phyloP scores from a whole-genome alignment of 2,113 vertebrate species.

The Recurvirostra avosetta region DNA sequence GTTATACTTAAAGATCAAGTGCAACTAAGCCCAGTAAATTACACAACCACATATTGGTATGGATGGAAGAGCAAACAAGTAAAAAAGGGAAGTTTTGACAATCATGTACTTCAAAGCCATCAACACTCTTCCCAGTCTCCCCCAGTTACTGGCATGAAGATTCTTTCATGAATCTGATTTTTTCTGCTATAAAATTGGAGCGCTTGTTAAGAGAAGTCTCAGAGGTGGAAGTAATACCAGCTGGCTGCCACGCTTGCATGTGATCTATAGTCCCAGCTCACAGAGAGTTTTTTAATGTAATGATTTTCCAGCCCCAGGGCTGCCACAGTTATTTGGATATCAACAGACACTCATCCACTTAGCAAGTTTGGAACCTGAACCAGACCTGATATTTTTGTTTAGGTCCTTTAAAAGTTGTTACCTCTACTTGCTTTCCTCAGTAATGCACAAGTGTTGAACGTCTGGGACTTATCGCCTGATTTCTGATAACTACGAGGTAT shows the following conservation, averaged over 20 bases:
- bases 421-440: slow-evolving; percentile 48
- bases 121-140: background rate
- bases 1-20: background rate
- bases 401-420: slow-evolving; percentile 26
- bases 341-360: slow-evolving; percentile 1
- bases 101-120: background rate
- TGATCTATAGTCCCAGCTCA: background rate
- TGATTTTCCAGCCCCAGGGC: background rate
- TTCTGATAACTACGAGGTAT: slow-evolving; percentile 2
- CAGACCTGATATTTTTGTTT: background rate
- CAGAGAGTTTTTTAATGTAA: background rate
- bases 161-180: background rate
- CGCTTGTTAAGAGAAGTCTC: background rate
- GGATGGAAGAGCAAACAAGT: background rate
- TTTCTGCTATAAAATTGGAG: background rate
- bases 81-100: background rate
- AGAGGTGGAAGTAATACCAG: background rate
- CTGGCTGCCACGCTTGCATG: background rate
- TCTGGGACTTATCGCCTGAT: slow-evolving; percentile 31
- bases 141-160: background rate
- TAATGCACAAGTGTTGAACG: slow-evolving; percentile 24
- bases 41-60: background rate
- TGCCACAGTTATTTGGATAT: background rate
- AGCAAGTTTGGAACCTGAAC: slow-evolving; percentile 18
- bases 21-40: background rate